Base-by-base conservation (phyloP, 1,140 invertebrate species). In the Tetramorium simillimum region DNA sequence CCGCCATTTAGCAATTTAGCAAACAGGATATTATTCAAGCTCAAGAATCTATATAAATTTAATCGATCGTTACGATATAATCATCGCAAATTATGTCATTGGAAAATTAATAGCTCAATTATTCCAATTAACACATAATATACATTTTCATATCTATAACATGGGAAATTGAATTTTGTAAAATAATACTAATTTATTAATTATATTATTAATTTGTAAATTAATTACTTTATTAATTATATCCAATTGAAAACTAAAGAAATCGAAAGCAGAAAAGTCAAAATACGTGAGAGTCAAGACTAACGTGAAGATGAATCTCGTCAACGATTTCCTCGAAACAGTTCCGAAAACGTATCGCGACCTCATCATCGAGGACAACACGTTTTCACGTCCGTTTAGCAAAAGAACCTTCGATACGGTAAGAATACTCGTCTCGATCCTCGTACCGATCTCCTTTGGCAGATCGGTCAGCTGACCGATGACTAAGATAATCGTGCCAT, bases 401-500 rank as follows among this genome's bases (percentile, higher is more conserved):
- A 33, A 81, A 90, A 40, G 49, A 60, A 80, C 86, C 76, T 87
- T 85, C 88, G 80, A 81, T 85, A 65, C 51, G 33, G 37, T 46
- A 24, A 10, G 24, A 60, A 76, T 58, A 37, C 24, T 24, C 51
- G 70, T 65, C 84, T 12, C 84, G 86, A 88, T 80, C 65, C 37
- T 18, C 67, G 87, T 51, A n/a, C 4, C 69, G 86, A 87, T 87
- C 81, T 56, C 70, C 70, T 75, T 87, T 49, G 56, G 21, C 56
- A 73, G 70, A 75, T 46, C 70, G 46, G 43, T 70, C 89, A 89
- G 87, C 77, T 89, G 90, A 90, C 73, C 90, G 88, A 90, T 91
- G 90, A 91, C 90, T 91, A 91, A 91, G 86, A 90, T 90, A 85
- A 88, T 89, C 77, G 86, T 88, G 69, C 86, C 90, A 91, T 81